A percentile compares a stretch with the other conserved stretches of the same genome.
phyloP scores from a whole-genome alignment of 2,113 vertebrate species.

The Salvelinus fontinalis region DNA sequence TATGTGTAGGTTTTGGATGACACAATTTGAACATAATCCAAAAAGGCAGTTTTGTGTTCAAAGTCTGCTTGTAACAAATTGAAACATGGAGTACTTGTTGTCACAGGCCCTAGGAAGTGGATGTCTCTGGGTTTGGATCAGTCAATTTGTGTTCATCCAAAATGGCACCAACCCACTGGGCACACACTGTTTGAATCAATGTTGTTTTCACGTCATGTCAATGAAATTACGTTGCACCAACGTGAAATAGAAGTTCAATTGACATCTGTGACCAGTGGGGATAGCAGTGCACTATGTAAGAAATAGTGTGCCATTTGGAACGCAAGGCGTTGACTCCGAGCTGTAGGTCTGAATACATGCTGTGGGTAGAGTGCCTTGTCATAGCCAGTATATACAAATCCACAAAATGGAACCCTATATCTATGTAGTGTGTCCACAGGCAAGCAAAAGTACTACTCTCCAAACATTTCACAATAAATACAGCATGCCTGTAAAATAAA shows the following conservation, averaged over 20 bases:
- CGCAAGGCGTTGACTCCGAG: not conserved
- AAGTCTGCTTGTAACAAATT: not conserved
- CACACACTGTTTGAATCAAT: no score
- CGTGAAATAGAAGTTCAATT: no score
- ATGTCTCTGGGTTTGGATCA: slow-evolving; percentile 7
- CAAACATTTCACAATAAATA: not conserved
- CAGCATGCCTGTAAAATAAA: slow-evolving; percentile 22
- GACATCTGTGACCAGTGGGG: no score
- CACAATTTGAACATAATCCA: no score
- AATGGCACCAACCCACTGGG: not conserved
- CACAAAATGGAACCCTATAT: slow-evolving; percentile 22
- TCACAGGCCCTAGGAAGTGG: slow-evolving; percentile 8
- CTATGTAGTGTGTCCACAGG: not conserved
- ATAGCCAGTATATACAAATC: slow-evolving; percentile 9
- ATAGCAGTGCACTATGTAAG: no score
- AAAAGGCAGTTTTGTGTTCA: no score
- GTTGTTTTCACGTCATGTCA: no score
- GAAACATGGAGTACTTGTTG: not conserved
- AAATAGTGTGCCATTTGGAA: no score
- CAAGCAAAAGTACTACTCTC: not conserved
- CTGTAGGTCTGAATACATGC: slow-evolving; percentile 15
- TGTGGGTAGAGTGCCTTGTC: slow-evolving; percentile 15
- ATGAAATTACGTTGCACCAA: no score
- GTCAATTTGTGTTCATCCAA: not conserved
- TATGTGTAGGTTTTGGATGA: no score